Evolutionary conservation across 2,113 vertebrate species (phyloP).

Genomic region (Scartelaos histophorus): DNA sequence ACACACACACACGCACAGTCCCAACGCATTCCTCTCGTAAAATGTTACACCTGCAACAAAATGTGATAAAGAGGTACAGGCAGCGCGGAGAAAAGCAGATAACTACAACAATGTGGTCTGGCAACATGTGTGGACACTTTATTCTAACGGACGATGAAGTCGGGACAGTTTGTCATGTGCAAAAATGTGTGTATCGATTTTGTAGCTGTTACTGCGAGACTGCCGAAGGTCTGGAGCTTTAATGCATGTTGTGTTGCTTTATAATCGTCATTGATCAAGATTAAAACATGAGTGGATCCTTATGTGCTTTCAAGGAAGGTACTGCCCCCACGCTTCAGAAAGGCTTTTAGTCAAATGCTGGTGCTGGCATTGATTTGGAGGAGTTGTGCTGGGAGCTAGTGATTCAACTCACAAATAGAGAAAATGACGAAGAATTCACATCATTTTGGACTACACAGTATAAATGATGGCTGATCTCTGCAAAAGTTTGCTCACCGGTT

Average conservation of each 20-base stretch:
- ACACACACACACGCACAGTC: conserved; percentile 10
- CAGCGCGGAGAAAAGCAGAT: conserved; percentile 4
- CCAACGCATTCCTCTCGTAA: conserved; percentile 10
- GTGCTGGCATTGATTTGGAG: conserved; percentile 1
- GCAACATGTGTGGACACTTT: neutral
- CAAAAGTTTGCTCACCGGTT: no score
- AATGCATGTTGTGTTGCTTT: conserved; percentile 1
- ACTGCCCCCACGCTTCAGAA: neutral
- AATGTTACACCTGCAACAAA: conserved; percentile 46
- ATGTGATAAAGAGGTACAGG: conserved; percentile 17
- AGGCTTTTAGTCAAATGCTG: conserved; percentile 5
- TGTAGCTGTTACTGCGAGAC: neutral
- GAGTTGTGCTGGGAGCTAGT: neutral
- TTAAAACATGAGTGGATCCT: conserved; percentile 9
- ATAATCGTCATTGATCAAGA: neutral
- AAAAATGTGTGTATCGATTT: conserved; percentile 1
- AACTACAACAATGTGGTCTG: neutral
- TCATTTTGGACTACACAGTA: neutral
- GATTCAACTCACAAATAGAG: neutral
- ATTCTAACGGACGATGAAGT: neutral
- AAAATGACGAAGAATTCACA: neutral
- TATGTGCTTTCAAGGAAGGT: conserved; percentile 13
- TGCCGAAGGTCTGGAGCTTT: neutral
- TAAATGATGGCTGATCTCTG: no score
- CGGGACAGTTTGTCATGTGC: neutral